phyloP scores from a whole-genome alignment of 2,113 vertebrate species.

The Dipodomys spectabilis region DNA sequence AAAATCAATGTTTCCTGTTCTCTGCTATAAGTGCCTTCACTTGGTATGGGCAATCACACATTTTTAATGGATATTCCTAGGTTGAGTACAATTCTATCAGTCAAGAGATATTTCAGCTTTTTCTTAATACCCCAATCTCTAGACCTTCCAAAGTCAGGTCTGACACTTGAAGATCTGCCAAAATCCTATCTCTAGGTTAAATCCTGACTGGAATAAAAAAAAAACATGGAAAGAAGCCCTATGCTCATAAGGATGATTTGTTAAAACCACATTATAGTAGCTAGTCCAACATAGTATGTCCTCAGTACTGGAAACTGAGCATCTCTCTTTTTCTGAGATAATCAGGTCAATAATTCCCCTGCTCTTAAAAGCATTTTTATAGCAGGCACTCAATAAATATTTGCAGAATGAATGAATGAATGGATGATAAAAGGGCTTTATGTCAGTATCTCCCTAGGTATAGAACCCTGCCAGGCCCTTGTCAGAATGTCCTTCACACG shows the following conservation, averaged over 20 bases:
- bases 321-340: not conserved
- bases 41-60: not conserved
- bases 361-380: slow-evolving; percentile 19
- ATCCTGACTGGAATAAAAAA: not conserved
- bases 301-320: not conserved
- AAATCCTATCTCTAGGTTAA: not conserved
- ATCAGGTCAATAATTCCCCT: not conserved
- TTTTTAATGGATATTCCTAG: not conserved
- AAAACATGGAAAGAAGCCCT: not conserved
- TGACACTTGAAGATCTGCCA: not conserved
- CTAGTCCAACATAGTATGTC: not conserved
- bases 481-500: not conserved
- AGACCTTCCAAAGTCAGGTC: not conserved
- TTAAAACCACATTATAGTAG: not conserved
- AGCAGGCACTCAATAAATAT: slow-evolving; percentile 30
- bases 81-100: not conserved
- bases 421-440: not conserved
- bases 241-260: not conserved
- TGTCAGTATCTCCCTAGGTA: not conserved
- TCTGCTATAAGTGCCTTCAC: not conserved
- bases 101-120: not conserved
- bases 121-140: not conserved
- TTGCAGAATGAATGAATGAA: not conserved
- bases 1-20: slow-evolving; percentile 5
- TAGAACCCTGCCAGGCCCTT: not conserved